These are phyloP conservation scores for Agelas oroides DNA, from an alignment of 37 sponge, comb jelly and placozoan genomes.

Conservation along the genomic window DNA sequence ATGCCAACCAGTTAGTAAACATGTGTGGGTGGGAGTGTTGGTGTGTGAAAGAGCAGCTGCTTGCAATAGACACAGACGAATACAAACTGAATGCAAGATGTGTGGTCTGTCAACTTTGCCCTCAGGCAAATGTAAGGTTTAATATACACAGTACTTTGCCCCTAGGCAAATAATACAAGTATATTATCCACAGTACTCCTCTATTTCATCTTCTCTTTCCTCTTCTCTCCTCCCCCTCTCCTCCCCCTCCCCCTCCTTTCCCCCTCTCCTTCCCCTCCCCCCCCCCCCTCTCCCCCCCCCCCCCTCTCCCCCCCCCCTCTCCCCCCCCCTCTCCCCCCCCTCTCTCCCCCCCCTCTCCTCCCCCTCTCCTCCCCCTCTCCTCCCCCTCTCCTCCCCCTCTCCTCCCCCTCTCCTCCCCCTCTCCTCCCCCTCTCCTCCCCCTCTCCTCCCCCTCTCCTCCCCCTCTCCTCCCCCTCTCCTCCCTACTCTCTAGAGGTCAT, in stretches of 20 bases:
- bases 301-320: background rate
- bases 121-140: too few species aligned
- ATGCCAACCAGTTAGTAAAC: too few species aligned
- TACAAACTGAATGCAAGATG: background rate
- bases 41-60: background rate
- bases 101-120: too few species aligned
- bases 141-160: too few species aligned
- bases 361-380: background rate
- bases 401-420: background rate
- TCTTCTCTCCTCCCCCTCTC: too few species aligned
- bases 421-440: background rate
- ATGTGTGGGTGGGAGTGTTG: too few species aligned
- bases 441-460: background rate
- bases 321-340: constrained; percentile 21
- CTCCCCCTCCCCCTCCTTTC: too few species aligned
- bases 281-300: background rate
- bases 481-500: background rate
- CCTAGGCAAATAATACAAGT: too few species aligned
- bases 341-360: background rate
- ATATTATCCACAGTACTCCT: too few species aligned
- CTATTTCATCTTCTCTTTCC: too few species aligned
- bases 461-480: background rate
- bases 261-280: background rate
- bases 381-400: background rate
- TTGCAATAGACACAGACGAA: too few species aligned